Conservation (phyloP, 30 jellyfish, hydroid and myxozoan species). For the Aurelia aurita complex sp. Pacific region DNA sequence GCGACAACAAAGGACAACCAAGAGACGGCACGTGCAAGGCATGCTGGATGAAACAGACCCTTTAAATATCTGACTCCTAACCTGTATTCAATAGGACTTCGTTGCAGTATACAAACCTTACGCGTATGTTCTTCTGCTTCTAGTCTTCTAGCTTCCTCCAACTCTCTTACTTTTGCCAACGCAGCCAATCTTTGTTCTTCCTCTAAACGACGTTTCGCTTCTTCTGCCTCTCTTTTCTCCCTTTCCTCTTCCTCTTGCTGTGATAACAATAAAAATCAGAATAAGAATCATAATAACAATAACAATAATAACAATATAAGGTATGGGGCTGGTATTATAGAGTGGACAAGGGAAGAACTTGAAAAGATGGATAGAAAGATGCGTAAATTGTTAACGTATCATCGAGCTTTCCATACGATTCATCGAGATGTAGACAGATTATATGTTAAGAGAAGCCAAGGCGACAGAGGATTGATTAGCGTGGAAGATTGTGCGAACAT, state of each 20-base stretch:
- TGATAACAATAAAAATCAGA: background rate
- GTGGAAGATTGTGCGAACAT: background rate
- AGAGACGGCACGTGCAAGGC: too few species aligned
- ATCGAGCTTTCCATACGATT: background rate
- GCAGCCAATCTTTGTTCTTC: slow-evolving; percentile 91
- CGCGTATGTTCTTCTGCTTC: slow-evolving; percentile 88
- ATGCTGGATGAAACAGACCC: too few species aligned
- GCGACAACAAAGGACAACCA: too few species aligned
- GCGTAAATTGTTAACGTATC: too few species aligned
- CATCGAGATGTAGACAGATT: background rate
- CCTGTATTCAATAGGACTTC: background rate
- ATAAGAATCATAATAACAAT: background rate
- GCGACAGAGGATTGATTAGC: background rate
- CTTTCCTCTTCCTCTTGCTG: slow-evolving; percentile 94
- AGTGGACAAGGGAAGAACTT: too few species aligned
- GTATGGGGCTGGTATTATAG: too few species aligned
- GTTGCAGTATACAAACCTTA: slow-evolving; percentile 33
- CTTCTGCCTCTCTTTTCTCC: slow-evolving; percentile 78
- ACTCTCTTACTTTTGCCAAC: slow-evolving; percentile 74
- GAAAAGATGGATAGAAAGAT: too few species aligned
- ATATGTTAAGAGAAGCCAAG: background rate
- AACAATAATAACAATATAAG: too few species aligned
- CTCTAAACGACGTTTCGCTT: slow-evolving; percentile 83
- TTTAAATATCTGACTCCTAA: too few species aligned
- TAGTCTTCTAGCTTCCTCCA: slow-evolving; percentile 89